Evolutionary conservation across 2,888 invertebrate species (phyloP).

Genomic region (Tetrapedia diversipes): DNA sequence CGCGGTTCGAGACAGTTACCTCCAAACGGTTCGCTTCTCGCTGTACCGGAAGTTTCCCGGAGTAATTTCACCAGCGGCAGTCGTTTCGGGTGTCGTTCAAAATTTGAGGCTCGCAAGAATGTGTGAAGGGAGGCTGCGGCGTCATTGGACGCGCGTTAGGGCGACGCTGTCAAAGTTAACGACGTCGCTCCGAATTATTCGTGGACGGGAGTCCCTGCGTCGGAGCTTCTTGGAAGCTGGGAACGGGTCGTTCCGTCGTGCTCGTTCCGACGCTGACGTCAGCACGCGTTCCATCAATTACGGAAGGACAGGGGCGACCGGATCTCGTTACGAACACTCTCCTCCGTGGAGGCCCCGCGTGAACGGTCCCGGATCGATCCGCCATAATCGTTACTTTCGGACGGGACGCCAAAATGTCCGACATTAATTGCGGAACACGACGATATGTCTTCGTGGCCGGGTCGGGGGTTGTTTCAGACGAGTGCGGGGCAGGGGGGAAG

Average conservation of each 20-base stretch:
- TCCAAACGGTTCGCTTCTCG: constrained; percentile 1
- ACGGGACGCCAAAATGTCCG: constrained; percentile 28
- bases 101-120: no score
- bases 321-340: constrained; percentile 20
- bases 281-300: constrained; percentile 29
- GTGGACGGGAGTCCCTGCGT: background rate
- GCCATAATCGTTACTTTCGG: constrained; percentile 28
- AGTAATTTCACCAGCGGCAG: background rate
- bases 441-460: constrained; percentile 46
- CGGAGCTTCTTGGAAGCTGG: constrained; percentile 2
- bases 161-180: constrained; percentile 12
- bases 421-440: constrained; percentile 32
- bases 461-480: constrained; percentile 48
- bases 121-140: no score
- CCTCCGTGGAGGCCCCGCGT: background rate
- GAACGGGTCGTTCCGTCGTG: no score
- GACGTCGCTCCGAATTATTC: background rate
- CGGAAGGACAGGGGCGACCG: background rate
- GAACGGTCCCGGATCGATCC: constrained; percentile 26
- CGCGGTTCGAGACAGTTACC: no score
- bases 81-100: background rate
- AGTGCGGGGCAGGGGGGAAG: no score
- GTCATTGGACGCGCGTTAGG: background rate
- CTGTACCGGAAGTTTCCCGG: background rate
- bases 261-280: background rate